Conservation (phyloP, 2,797 vertebrate genomes). For the Chiloscyllium punctatum region DNA sequence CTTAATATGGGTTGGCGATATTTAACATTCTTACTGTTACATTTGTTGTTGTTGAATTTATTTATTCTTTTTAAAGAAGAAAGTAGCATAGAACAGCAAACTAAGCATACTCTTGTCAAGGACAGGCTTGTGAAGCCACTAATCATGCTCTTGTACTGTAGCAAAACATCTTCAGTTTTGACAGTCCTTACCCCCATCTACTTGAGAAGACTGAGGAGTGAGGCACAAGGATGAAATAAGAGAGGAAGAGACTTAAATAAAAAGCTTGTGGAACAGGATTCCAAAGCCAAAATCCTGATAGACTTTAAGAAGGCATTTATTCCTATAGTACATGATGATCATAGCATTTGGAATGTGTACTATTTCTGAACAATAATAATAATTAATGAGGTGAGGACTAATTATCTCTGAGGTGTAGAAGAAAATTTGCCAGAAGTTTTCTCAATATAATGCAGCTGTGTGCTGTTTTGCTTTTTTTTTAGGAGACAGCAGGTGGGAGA, state of each 20-base stretch:
- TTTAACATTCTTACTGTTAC: background rate
- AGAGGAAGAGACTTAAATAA: background rate
- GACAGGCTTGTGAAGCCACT: background rate
- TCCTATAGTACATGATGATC: background rate
- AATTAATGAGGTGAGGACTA: background rate
- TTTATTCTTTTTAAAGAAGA: background rate
- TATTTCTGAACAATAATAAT: constrained; percentile 1
- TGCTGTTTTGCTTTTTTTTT: background rate
- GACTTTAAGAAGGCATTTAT: background rate
- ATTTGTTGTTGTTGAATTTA: background rate
- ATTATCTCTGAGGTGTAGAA: background rate
- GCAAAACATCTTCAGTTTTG: background rate
- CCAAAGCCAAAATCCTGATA: background rate
- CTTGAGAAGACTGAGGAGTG: background rate
- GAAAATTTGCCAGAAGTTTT: background rate
- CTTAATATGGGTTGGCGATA: background rate
- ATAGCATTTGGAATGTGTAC: background rate
- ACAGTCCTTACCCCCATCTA: background rate
- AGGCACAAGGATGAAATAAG: background rate
- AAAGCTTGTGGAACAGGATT: background rate
- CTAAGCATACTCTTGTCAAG: background rate
- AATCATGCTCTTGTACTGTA: background rate
- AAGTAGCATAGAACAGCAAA: background rate
- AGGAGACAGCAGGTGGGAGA: background rate
- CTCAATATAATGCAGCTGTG: background rate